Conservation (phyloP, 2,113 vertebrate genomes). For the Chaetops frenatus region DNA sequence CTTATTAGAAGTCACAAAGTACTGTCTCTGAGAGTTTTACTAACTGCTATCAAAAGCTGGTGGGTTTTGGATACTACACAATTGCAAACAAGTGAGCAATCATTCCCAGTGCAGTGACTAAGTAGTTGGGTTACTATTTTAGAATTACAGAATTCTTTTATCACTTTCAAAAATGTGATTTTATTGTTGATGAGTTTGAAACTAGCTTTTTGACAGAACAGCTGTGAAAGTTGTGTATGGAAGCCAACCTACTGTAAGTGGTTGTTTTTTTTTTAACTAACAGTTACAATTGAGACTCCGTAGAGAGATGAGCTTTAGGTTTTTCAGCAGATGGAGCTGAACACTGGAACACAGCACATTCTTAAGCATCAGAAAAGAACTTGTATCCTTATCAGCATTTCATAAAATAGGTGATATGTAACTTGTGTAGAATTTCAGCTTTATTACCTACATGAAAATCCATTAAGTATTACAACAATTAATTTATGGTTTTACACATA, state of each 20-base stretch:
- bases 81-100: background rate
- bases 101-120: background rate
- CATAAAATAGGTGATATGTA: background rate
- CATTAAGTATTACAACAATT: background rate
- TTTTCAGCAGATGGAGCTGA: background rate
- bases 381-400: background rate
- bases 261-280: background rate
- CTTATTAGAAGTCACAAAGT: background rate
- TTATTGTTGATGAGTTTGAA: background rate
- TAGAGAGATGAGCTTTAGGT: background rate
- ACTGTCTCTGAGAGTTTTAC: background rate
- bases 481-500: slow-evolving; percentile 36
- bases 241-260: background rate
- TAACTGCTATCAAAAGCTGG: background rate
- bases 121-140: background rate
- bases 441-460: background rate
- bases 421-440: background rate
- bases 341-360: background rate
- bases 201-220: background rate
- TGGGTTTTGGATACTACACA: background rate
- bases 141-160: background rate
- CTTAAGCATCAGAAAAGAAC: background rate
- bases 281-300: background rate
- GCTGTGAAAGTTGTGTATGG: background rate
- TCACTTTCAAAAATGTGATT: background rate